phyloP scores from a whole-genome alignment of 2,888 invertebrate species.

The Pomacea canaliculata region DNA sequence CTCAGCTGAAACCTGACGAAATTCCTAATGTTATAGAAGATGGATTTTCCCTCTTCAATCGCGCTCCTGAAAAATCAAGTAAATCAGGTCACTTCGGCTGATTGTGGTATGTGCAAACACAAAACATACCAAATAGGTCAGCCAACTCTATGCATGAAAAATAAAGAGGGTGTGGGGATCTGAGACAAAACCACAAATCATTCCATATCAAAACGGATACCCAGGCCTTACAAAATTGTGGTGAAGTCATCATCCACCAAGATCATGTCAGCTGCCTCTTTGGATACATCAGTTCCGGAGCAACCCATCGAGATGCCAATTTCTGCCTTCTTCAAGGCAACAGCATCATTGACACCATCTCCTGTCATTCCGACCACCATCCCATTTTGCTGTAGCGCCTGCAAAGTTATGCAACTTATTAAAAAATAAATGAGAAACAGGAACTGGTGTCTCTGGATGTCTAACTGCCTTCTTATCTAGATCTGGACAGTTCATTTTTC shows the following conservation, averaged over 20 bases:
- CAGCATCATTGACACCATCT: conserved; percentile 99
- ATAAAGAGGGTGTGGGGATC: not conserved
- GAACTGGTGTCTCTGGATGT: too few relatives aligned
- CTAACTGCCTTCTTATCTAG: too few relatives aligned
- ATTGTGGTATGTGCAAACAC: too few relatives aligned
- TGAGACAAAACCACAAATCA: not conserved
- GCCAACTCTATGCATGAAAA: too few relatives aligned
- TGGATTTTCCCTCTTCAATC: conserved; percentile 99
- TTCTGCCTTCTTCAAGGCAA: conserved; percentile 96
- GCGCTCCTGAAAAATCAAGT: conserved; percentile 76
- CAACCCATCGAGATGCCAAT: conserved; percentile 95
- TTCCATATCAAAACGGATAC: not conserved
- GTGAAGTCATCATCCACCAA: conserved; percentile 97
- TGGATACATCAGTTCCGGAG: conserved; percentile 97
- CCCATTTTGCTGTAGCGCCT: conserved; percentile 89
- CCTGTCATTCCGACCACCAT: conserved; percentile 99
- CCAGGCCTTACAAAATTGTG: conserved; percentile 87
- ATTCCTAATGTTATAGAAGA: conserved; percentile 99
- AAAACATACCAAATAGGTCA: too few relatives aligned
- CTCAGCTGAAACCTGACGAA: conserved; percentile 98
- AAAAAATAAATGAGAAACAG: too few relatives aligned
- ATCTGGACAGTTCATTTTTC: too few relatives aligned
- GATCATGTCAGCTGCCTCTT: conserved; percentile 99
- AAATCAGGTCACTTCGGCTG: too few relatives aligned
- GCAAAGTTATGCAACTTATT: not conserved